A percentile compares a stretch with the other conserved stretches of the same genome.
These are phyloP conservation scores for Scylla paramamosain DNA, from an alignment of 1,140 invertebrate species.

Conservation along the genomic window DNA sequence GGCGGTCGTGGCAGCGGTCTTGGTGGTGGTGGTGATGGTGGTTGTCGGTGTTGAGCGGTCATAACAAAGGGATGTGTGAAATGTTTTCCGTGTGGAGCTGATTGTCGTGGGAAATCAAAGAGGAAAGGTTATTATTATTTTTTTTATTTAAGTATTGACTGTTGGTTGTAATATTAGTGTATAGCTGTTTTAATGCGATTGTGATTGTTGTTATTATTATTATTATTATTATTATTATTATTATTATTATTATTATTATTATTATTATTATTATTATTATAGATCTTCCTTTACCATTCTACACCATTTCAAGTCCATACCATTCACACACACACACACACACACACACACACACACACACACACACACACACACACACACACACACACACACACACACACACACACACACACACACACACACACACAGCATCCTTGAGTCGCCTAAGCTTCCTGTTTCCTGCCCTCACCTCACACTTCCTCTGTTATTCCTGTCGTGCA, in stretches of 20 bases:
- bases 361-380: constrained; percentile 28
- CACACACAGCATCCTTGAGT: no score
- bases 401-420: constrained; percentile 6
- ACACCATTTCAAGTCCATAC: not conserved
- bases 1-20: not conserved
- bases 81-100: not conserved
- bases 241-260: not conserved
- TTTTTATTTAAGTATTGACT: not conserved
- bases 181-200: not conserved
- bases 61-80: not conserved
- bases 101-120: not conserved
- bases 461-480: no score
- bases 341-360: constrained; percentile 36
- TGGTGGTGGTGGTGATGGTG: not conserved
- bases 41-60: no score
- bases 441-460: no score
- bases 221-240: not conserved
- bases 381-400: not conserved
- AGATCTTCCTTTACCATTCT: not conserved
- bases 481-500: no score
- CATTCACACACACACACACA: not conserved
- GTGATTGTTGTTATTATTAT: not conserved
- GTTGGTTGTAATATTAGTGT: not conserved
- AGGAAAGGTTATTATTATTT: not conserved
- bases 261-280: not conserved